These are phyloP conservation scores for Apis florea DNA, from an alignment of 1,140 invertebrate species.

Conservation along the genomic window DNA sequence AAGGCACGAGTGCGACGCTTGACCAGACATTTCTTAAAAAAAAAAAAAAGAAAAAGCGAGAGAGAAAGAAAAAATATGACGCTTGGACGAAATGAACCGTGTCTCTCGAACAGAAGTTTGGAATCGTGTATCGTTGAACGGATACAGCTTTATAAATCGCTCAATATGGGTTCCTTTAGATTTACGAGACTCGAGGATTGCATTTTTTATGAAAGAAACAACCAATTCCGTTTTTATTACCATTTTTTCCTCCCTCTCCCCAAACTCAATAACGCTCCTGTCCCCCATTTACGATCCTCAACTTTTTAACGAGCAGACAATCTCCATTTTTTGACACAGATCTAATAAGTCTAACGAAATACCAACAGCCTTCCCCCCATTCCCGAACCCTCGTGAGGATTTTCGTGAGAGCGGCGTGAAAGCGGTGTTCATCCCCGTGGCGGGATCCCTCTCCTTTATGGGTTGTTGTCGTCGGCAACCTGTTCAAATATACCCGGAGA, in stretches of 20 bases:
- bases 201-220: slow-evolving; percentile 1
- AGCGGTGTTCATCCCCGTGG: neutral
- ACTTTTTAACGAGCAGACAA: too few relatives aligned
- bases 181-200: neutral
- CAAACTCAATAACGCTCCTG: too few relatives aligned
- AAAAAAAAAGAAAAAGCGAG: neutral
- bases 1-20: neutral
- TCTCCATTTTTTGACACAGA: neutral
- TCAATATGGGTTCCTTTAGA: neutral
- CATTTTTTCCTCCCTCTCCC: neutral
- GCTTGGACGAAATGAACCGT: neutral
- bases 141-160: slow-evolving; percentile 1
- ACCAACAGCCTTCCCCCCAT: slow-evolving; percentile 19
- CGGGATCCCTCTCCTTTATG: neutral
- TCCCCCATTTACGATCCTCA: too few relatives aligned
- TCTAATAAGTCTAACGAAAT: slow-evolving; percentile 32
- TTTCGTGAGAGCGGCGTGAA: neutral
- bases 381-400: neutral
- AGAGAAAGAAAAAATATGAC: neutral
- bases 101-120: neutral
- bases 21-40: neutral
- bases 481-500: slow-evolving; percentile 43
- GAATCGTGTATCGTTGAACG: neutral
- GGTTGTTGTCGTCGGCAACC: slow-evolving; percentile 49
- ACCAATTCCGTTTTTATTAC: neutral